phyloP scores from a whole-genome alignment of 2,888 invertebrate species.

The Icerya purchasi region DNA sequence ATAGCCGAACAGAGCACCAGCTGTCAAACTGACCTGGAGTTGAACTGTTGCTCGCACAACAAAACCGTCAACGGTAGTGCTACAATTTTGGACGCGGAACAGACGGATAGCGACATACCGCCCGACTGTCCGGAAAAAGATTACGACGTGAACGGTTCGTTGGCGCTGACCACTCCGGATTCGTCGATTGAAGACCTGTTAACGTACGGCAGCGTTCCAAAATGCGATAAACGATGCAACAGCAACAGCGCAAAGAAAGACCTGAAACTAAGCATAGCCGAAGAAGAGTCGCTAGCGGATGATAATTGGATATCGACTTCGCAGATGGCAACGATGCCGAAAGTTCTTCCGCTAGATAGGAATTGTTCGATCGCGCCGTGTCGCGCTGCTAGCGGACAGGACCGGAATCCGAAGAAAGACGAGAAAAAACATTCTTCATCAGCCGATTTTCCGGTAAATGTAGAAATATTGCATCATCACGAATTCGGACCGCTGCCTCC shows the following conservation, averaged over 20 bases:
- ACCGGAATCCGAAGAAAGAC: conserved; percentile 7
- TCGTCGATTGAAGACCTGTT: conserved; percentile 9
- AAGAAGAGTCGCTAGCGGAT: conserved; percentile 1
- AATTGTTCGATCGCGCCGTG: neutral
- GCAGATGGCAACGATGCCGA: conserved; percentile 1
- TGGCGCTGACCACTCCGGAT: neutral
- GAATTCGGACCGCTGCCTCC: conserved; percentile 57
- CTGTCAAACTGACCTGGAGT: conserved; percentile 14
- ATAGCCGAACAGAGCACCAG: conserved; percentile 14
- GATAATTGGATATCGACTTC: conserved; percentile 5
- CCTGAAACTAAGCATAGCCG: conserved; percentile 16
- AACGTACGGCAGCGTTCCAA: conserved; percentile 9
- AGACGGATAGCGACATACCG: neutral
- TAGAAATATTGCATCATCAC: conserved; percentile 33
- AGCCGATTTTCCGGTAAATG: conserved; percentile 28
- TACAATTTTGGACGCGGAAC: conserved; percentile 3
- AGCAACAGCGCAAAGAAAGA: too few species aligned
- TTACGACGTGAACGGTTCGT: neutral
- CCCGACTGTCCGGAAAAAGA: neutral
- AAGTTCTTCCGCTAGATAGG: neutral
- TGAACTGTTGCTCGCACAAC: conserved; percentile 8
- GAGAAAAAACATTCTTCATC: conserved; percentile 12
- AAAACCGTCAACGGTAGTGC: conserved; percentile 9
- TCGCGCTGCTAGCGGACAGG: too few species aligned
- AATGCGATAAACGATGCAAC: conserved; percentile 14